Base-by-base conservation (phyloP, 92 coral and sea anemone genomes). In the Porites lobata region DNA sequence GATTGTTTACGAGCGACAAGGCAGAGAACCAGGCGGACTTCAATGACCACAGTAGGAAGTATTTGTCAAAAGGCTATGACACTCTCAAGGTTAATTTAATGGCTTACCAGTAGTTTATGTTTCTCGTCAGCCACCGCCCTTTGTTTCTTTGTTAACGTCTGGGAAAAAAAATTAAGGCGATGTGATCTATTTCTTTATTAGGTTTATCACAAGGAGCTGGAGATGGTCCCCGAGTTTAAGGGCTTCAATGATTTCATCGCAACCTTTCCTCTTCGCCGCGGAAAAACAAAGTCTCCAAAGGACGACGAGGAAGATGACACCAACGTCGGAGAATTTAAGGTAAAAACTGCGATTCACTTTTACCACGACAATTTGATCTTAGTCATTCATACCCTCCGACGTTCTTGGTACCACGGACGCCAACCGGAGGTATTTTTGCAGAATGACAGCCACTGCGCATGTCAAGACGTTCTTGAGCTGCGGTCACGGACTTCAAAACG, bases 291-390 rank as follows among this genome's bases (percentile, higher is more conserved):
- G 92, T 85, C 47, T 38, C 47, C 92, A n/a, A 90, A 94, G 75
- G 91, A 92, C 17, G 98, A 92, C 43, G 98, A 95, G 0, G 96
- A 93, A 72, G 92, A 87, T 43, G 95, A 95, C 68, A 75, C 87
- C 71, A 75, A 72, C 14, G 99, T 94, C 18, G 99, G 99, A 19
- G 98, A 97, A 76, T 96, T 97, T 65, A 97, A 97, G 99, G 99
- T 97, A 58, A 14, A 11, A 69, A 56, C 19, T 20, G 8, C 76
- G 14, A 15, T 65, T 6, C 14, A 21, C 47, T 38, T 38, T 38
- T 14, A 24, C 62, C n/a, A 76, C 13, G 6, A 17, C 65, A 8
- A 29, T 65, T 24, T 20, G 22, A 8, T 9, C 4, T 10, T 26
- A 9, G 1, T 67, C 1, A 24, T 18, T 4, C 8, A 2, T 11